Evolutionary conservation across 2,113 vertebrate genomes (phyloP).

Genomic region (Donacobius atricapilla): DNA sequence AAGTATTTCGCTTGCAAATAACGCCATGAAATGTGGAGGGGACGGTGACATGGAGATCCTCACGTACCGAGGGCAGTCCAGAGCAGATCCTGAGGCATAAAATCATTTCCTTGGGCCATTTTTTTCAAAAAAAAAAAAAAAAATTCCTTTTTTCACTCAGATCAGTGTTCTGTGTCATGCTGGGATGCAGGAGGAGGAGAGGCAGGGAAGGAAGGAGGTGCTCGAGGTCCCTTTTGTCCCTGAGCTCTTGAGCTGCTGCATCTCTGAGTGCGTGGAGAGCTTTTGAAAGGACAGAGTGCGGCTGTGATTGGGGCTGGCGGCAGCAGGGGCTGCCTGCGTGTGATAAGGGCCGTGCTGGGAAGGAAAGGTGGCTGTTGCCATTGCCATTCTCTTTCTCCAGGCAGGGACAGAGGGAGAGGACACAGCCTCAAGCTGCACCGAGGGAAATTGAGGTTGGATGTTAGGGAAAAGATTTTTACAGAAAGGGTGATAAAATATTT

Average conservation of each 20-base stretch:
- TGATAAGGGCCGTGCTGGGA: not conserved
- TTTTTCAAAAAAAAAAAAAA: too few relatives aligned
- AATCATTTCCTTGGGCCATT: not conserved
- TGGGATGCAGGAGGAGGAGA: not conserved
- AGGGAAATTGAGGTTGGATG: too few relatives aligned
- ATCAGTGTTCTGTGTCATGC: not conserved
- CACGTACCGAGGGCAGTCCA: not conserved
- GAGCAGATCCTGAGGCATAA: not conserved
- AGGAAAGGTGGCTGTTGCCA: not conserved
- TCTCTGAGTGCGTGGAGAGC: not conserved
- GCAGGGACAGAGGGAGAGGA: too few relatives aligned
- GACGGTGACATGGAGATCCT: accelerated
- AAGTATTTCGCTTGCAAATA: not conserved
- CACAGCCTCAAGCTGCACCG: too few relatives aligned
- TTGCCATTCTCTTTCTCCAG: too few relatives aligned
- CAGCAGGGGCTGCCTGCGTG: not conserved
- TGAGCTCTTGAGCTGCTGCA: not conserved
- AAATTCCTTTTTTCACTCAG: too few relatives aligned
- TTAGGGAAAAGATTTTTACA: too few relatives aligned
- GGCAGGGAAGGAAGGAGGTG: not conserved
- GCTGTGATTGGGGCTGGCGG: not conserved
- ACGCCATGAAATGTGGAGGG: accelerated
- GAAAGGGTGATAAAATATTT: too few relatives aligned
- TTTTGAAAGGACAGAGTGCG: not conserved
- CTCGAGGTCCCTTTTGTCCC: not conserved